A percentile compares a stretch with the other conserved stretches of the same genome.
Conservation (phyloP, 2,888 invertebrate genomes). For the Cephus nigrinus region DNA sequence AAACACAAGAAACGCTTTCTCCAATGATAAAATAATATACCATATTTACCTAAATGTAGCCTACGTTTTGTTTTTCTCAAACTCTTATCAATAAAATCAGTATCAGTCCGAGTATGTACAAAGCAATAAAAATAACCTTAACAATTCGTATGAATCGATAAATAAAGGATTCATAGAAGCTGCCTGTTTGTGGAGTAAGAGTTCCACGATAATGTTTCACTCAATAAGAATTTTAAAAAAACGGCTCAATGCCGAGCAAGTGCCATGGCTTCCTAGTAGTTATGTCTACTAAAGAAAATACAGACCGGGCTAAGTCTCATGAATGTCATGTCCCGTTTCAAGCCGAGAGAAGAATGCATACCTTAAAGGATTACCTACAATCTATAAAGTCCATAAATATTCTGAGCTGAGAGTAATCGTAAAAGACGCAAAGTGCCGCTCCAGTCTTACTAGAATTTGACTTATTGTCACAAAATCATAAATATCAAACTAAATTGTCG, state of each 20-base stretch:
- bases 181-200: background rate
- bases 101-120: constrained; percentile 8
- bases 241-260: background rate
- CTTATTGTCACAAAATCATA: background rate
- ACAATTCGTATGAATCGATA: constrained; percentile 10
- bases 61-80: background rate
- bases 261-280: background rate
- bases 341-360: constrained; percentile 26
- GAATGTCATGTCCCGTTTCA: constrained; percentile 30
- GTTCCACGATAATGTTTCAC: background rate
- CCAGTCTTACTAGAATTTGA: background rate
- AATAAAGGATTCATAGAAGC: background rate
- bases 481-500: background rate
- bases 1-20: background rate
- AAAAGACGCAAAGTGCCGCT: background rate
- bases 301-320: constrained; percentile 23
- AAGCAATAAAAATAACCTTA: constrained; percentile 11
- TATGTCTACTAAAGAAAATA: background rate
- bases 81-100: constrained; percentile 6
- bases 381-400: background rate
- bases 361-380: constrained; percentile 14
- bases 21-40: background rate
- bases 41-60: background rate
- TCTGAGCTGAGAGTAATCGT: background rate
- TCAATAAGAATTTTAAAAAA: background rate